Base-by-base conservation (phyloP, 2,888 invertebrate genomes). In the Lottia scabra region DNA sequence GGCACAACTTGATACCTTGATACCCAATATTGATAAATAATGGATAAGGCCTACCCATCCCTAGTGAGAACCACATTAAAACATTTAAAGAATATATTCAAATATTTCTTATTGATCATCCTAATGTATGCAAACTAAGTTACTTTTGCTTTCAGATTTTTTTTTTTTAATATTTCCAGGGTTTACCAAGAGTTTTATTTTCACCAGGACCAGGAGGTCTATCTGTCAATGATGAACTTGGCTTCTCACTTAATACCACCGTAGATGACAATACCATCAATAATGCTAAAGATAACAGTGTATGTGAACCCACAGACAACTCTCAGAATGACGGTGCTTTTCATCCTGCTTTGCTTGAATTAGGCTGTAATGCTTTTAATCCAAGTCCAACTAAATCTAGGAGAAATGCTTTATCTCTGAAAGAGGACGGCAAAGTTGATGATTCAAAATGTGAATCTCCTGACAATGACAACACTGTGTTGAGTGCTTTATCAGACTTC, bases 151-250 rank as follows among this genome's bases (percentile, higher is more conserved):
- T n/a, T n/a, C n/a, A n/a, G n/a, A n/a, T n/a, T n/a, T n/a, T n/a
- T 26, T 30, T 67, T 38, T 48, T 30, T 63, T 16, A 23, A 48
- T 10, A 27, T 23, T 71, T 77, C 43, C 72, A 83, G 81, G 79
- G 79, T 16, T 68, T 79, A 16, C 80, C 79, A 0, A 70, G 83
- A 45, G 80, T 72, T 1, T 69, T 83, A 65, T 83, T 83, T 78
- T 80, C 81, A 12, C 81, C 83, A 12, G 75, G 69, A 62, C 68
- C 48, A n/a, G 56, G 62, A 19, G 44, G 30, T 30, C 46, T 44
- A 27, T 68, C 68, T 62, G 38, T 38, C 10, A 68, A 65, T 15
- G 69, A 69, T 44, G 45, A 65, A 10, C 62, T 62, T 26, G 72
- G 65, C 8, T 45, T 30, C 16, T 62, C 26, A 23, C 15, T 63